These are phyloP conservation scores for Drosophila bocki DNA, from an alignment of 1,140 invertebrate genomes.

Conservation along the genomic window DNA sequence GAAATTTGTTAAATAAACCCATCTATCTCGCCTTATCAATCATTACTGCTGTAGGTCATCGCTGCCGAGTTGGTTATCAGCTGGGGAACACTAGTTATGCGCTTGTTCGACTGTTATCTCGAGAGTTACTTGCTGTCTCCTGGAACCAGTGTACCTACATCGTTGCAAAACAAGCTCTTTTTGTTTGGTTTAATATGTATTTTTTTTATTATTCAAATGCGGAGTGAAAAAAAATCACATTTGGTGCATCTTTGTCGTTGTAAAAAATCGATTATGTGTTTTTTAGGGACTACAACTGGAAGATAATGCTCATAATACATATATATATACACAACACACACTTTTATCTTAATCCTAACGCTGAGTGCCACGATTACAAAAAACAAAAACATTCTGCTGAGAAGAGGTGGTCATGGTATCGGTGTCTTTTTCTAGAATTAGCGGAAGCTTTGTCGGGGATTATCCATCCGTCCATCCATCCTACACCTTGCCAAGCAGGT, in stretches of 20 bases:
- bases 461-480: not conserved
- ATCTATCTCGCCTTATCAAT: not conserved
- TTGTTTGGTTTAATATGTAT: conserved; percentile 21
- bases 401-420: conserved; percentile 42
- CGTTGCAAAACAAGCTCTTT: conserved; percentile 3
- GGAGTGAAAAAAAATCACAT: conserved; percentile 30
- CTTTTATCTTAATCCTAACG: conserved; percentile 67
- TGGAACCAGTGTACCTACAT: conserved; percentile 29
- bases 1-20: conserved; percentile 64
- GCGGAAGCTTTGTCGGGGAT: conserved; percentile 14
- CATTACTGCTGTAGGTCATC: conserved; percentile 14
- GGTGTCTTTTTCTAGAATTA: conserved; percentile 47
- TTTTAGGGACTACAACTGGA: conserved; percentile 68
- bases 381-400: conserved; percentile 20
- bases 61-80: conserved; percentile 1
- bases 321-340: conserved; percentile 36
- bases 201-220: conserved; percentile 50
- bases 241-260: conserved; percentile 44
- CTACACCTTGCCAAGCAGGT: conserved; percentile 88
- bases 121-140: conserved; percentile 3
- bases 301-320: conserved; percentile 55
- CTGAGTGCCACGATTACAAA: conserved; percentile 43
- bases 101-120: conserved; percentile 15
- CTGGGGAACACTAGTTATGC: not conserved
- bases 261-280: conserved; percentile 58